Percentiles rank a stretch among this genome's conserved stretches.
These are phyloP conservation scores for Hippocampus guttulatus DNA, from an alignment of 2,113 vertebrate species.

Conservation along the genomic window DNA sequence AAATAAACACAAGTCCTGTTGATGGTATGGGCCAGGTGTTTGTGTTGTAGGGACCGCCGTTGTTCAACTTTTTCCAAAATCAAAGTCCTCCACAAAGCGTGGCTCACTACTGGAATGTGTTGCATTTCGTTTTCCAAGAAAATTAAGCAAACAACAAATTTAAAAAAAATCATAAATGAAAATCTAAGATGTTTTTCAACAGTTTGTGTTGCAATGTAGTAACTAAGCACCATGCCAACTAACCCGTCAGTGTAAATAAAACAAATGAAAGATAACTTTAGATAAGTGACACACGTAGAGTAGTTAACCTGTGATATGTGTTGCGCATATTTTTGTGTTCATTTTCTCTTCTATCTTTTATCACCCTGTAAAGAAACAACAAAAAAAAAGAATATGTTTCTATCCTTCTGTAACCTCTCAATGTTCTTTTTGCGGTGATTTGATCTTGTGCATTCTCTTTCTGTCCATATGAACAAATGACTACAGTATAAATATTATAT, in stretches of 20 bases:
- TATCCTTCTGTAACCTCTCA: constrained; percentile 69
- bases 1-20: constrained; percentile 69
- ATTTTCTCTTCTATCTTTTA: constrained; percentile 71
- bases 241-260: constrained; percentile 77
- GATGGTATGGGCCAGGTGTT: constrained; percentile 66
- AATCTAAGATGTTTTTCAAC: constrained; percentile 65
- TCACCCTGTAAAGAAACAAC: constrained; percentile 65
- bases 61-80: constrained; percentile 58
- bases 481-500: constrained; percentile 74
- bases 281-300: constrained; percentile 74
- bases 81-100: constrained; percentile 62
- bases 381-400: constrained; percentile 68
- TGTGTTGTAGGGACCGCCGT: constrained; percentile 59
- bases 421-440: constrained; percentile 76
- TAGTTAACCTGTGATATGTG: constrained; percentile 77
- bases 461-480: constrained; percentile 78
- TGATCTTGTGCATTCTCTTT: constrained; percentile 80
- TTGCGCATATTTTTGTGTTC: constrained; percentile 78
- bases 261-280: constrained; percentile 69
- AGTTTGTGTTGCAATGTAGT: constrained; percentile 76
- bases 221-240: constrained; percentile 76
- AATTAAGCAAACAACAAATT: constrained; percentile 49
- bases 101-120: constrained; percentile 80
- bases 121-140: constrained; percentile 75
- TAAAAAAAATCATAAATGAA: constrained; percentile 48